Percentiles rank a stretch among this genome's conserved stretches.
These are phyloP conservation scores for Himalopsyche japonica DNA, from an alignment of 2,888 invertebrate species.

Conservation along the genomic window DNA sequence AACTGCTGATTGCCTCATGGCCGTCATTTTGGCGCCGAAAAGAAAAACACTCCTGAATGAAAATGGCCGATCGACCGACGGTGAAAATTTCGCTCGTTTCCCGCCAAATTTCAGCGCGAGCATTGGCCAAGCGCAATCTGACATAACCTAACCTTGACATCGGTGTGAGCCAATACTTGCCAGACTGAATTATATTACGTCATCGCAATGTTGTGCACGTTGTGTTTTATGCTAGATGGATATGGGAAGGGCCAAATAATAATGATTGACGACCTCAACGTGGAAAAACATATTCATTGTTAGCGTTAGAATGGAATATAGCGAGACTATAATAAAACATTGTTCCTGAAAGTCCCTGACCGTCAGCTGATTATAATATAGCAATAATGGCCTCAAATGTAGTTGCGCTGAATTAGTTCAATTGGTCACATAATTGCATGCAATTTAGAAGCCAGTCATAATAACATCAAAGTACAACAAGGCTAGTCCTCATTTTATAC, in stretches of 20 bases:
- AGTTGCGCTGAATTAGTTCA: not conserved
- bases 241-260: not conserved
- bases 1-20: too few species aligned
- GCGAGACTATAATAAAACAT: too few species aligned
- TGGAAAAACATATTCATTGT: too few species aligned
- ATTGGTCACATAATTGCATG: not conserved
- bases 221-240: not conserved
- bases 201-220: not conserved
- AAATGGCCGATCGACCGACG: not conserved
- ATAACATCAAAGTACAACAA: too few species aligned
- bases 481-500: too few species aligned
- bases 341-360: not conserved
- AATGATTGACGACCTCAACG: too few species aligned
- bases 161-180: not conserved
- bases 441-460: not conserved
- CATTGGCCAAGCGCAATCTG: not conserved
- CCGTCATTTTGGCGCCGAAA: not conserved
- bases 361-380: not conserved
- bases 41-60: not conserved
- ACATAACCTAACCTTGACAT: conserved; percentile 1
- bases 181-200: not conserved
- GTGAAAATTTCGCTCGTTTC: not conserved
- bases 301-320: too few species aligned
- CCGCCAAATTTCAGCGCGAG: not conserved
- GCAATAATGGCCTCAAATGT: not conserved